These are phyloP conservation scores for Melinopterus prodromus DNA, from an alignment of 2,888 invertebrate species.

Conservation along the genomic window DNA sequence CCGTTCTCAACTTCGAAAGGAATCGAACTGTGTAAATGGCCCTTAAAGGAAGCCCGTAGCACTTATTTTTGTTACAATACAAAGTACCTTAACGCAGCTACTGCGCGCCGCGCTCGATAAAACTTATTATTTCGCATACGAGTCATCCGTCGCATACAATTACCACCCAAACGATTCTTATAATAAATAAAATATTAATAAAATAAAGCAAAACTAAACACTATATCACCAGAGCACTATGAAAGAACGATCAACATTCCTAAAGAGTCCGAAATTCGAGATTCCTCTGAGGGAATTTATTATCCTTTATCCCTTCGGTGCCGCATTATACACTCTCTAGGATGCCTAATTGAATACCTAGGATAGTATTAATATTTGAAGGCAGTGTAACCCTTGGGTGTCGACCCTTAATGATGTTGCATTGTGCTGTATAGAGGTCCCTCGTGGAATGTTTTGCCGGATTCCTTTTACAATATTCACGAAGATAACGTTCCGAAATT, in stretches of 20 bases:
- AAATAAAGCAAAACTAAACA: no score
- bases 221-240: no score
- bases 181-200: no score
- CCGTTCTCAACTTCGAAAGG: neutral
- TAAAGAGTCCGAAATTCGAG: neutral
- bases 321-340: neutral
- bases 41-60: neutral
- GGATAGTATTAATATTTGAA: neutral
- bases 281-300: neutral
- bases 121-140: no score
- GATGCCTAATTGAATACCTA: neutral
- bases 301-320: neutral
- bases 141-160: no score
- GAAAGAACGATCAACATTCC: neutral
- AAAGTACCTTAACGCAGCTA: no score
- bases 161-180: no score
- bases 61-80: neutral
- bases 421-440: neutral
- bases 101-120: no score
- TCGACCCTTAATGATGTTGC: conserved; percentile 4
- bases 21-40: neutral
- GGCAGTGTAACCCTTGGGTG: neutral
- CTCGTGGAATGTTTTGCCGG: neutral
- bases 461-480: neutral
- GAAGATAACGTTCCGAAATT: neutral